Evolutionary conservation across 35 echinoderm and acorn worm genomes (phyloP).

Genomic region (Hemicentrotus pulcherrimus): DNA sequence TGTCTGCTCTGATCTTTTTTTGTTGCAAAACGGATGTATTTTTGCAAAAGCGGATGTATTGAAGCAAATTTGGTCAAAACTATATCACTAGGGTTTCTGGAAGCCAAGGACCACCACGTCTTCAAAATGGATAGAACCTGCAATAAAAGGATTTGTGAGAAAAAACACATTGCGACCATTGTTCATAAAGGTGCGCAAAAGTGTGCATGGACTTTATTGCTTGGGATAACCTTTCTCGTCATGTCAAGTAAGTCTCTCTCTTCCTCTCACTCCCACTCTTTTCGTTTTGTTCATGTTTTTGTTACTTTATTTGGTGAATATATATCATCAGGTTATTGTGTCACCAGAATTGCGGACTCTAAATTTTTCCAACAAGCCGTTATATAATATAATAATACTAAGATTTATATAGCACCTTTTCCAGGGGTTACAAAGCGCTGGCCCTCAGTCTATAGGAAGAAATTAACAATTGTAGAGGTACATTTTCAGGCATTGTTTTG

Average conservation of each 20-base stretch:
- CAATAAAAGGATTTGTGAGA: background rate
- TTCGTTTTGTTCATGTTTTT: no score
- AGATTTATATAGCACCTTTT: no score
- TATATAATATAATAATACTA: no score
- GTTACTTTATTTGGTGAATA: no score
- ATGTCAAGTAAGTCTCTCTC: background rate
- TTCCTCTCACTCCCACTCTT: no score
- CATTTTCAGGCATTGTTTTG: no score
- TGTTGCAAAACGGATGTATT: background rate
- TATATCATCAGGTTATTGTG: no score
- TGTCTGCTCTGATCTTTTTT: background rate
- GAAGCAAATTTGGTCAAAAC: background rate
- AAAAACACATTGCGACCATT: background rate
- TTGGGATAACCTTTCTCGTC: background rate
- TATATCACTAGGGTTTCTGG: background rate
- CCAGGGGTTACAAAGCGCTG: no score
- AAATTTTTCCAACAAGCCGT: no score
- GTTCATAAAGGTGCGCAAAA: background rate
- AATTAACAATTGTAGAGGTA: no score
- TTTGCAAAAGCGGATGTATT: background rate
- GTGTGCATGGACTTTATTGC: background rate
- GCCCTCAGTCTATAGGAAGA: no score
- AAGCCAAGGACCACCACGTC: background rate
- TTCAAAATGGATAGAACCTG: background rate
- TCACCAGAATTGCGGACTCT: no score